These are phyloP conservation scores for Desoria tigrina DNA, from an alignment of 2,888 invertebrate species.

Conservation along the genomic window DNA sequence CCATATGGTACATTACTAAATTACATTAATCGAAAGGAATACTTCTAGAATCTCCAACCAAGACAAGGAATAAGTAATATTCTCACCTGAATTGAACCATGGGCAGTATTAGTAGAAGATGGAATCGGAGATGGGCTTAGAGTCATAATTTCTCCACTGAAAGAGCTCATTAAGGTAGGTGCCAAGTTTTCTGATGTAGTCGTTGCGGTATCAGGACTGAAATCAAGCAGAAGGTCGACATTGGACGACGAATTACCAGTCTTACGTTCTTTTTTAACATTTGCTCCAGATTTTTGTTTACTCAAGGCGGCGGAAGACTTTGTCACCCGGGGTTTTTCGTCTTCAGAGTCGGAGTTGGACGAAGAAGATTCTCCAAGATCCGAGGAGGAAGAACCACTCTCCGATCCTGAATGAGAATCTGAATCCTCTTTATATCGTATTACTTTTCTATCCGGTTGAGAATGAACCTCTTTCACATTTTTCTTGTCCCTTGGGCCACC, in stretches of 20 bases:
- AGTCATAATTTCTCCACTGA: slow-evolving; percentile 19
- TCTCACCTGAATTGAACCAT: slow-evolving; percentile 20
- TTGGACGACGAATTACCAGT: slow-evolving; percentile 54
- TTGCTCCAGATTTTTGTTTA: slow-evolving; percentile 37
- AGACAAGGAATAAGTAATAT: not conserved
- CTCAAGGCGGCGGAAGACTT: slow-evolving; percentile 29
- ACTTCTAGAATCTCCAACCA: too few species aligned
- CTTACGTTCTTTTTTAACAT: slow-evolving; percentile 56
- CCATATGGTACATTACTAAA: too few species aligned
- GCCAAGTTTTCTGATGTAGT: slow-evolving; percentile 2
- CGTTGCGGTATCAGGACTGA: slow-evolving; percentile 41
- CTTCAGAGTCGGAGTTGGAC: slow-evolving; percentile 52
- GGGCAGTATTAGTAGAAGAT: not conserved
- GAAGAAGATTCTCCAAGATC: slow-evolving; percentile 42
- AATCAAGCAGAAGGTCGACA: slow-evolving; percentile 45
- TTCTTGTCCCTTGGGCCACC: slow-evolving; percentile 16
- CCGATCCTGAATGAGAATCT: slow-evolving; percentile 37
- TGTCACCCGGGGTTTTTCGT: slow-evolving; percentile 45
- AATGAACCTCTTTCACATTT: slow-evolving; percentile 21
- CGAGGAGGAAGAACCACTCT: slow-evolving; percentile 37
- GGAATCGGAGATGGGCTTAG: slow-evolving; percentile 12
- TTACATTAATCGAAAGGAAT: too few species aligned
- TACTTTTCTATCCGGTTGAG: slow-evolving; percentile 41
- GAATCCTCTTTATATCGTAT: slow-evolving; percentile 46
- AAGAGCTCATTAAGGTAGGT: slow-evolving; percentile 16